phyloP scores from a whole-genome alignment of 37 sponge, comb jelly and placozoan species.

The Aplysina aerophoba region DNA sequence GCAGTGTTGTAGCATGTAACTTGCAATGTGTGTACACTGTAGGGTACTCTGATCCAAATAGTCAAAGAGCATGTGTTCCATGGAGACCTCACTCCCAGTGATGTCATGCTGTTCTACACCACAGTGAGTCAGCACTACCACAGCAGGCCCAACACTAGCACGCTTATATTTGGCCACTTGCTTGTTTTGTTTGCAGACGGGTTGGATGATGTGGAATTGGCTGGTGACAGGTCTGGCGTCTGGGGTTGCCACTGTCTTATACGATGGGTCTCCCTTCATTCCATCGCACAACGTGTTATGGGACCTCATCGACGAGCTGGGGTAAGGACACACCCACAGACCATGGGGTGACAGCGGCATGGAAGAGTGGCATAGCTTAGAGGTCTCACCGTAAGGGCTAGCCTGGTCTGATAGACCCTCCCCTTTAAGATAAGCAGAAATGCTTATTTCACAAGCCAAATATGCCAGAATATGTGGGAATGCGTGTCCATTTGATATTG shows the following conservation, averaged over 20 bases:
- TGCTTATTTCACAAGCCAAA: no score
- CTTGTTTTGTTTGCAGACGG: slow-evolving; percentile 62
- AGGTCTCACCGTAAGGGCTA: no score
- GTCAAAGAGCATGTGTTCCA: slow-evolving; percentile 96
- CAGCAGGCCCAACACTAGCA: no score
- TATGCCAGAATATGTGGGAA: no score
- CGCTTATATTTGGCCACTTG: background rate
- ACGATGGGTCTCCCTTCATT: slow-evolving; percentile 96
- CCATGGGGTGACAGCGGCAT: no score
- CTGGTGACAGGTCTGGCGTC: slow-evolving; percentile 86
- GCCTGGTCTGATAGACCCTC: no score
- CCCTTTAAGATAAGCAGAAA: no score
- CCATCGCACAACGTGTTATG: slow-evolving; percentile 84
- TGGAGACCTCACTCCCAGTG: slow-evolving; percentile 82
- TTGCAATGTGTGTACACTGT: background rate
- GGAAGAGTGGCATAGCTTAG: no score
- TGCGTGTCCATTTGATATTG: no score
- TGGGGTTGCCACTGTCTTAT: slow-evolving; percentile 88
- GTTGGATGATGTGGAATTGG: slow-evolving; percentile 99
- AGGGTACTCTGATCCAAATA: slow-evolving; percentile 97
- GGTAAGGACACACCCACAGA: slow-evolving; percentile 37
- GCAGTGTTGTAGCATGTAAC: no score
- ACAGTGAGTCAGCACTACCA: no score
- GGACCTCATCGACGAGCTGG: slow-evolving; percentile 86
- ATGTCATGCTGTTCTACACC: slow-evolving; percentile 93